A percentile compares a stretch with the other conserved stretches of the same genome.
Conservation (phyloP, 2,888 invertebrate genomes). For the Acrocera orbiculus region DNA sequence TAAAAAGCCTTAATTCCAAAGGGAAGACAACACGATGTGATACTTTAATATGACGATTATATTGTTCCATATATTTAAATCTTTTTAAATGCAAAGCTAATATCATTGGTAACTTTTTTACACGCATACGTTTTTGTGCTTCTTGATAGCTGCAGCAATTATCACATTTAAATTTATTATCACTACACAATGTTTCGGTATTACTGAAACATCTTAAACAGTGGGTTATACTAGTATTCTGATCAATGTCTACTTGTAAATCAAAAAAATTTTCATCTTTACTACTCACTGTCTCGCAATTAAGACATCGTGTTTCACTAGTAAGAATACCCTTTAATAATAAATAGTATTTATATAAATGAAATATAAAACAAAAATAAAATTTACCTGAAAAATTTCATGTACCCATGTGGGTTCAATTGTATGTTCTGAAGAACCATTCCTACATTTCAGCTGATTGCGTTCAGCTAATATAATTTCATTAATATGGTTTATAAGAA, state of each 20-base stretch:
- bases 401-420: constrained; percentile 95
- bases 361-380: neutral
- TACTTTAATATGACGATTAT: constrained; percentile 96
- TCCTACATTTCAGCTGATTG: constrained; percentile 19
- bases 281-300: constrained; percentile 98
- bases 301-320: constrained; percentile 96
- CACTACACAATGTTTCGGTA: constrained; percentile 95
- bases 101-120: constrained; percentile 95
- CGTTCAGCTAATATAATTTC: constrained; percentile 81
- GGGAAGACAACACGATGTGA: constrained; percentile 99
- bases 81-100: constrained; percentile 94
- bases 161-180: constrained; percentile 99
- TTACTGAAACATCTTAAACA: constrained; percentile 95
- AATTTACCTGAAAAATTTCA: constrained; percentile 77
- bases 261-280: constrained; percentile 99
- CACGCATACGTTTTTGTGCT: constrained; percentile 95
- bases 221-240: constrained; percentile 97
- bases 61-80: constrained; percentile 96
- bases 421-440: constrained; percentile 33
- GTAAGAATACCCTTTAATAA: constrained; percentile 95
- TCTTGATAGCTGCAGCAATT: constrained; percentile 99
- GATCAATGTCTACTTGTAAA: constrained; percentile 97
- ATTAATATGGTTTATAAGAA: constrained; percentile 95
- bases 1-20: constrained; percentile 88
- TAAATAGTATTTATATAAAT: neutral